phyloP scores from a whole-genome alignment of 2,888 invertebrate genomes.

The Cyclophora punctaria region DNA sequence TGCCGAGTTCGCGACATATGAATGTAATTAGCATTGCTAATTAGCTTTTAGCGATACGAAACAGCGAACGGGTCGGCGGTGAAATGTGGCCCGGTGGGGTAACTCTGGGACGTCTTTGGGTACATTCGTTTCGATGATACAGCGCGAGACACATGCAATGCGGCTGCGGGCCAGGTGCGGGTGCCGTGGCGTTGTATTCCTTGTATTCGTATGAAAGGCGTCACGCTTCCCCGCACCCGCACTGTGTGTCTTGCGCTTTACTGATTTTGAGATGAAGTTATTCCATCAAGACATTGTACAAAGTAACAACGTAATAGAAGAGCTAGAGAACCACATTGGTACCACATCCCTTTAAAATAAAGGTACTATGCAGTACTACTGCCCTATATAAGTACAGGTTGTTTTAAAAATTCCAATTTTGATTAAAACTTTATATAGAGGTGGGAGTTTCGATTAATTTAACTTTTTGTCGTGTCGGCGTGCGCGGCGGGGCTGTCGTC shows the following conservation, averaged over 20 bases:
- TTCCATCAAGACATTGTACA: too few species aligned
- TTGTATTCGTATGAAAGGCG: too few species aligned
- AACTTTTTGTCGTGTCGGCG: conserved; percentile 34
- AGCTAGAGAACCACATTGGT: background rate
- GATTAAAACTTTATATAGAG: conserved; percentile 45
- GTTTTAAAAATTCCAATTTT: conserved; percentile 36
- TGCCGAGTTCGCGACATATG: conserved; percentile 20
- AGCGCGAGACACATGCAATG: background rate
- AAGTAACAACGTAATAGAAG: background rate
- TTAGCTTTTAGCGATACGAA: conserved; percentile 30
- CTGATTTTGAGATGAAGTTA: too few species aligned
- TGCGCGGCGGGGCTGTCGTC: conserved; percentile 3
- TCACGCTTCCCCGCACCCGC: too few species aligned
- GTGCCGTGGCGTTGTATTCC: too few species aligned
- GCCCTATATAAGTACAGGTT: conserved; percentile 7
- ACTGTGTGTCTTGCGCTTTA: background rate
- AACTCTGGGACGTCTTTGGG: too few species aligned
- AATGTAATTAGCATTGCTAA: conserved; percentile 39
- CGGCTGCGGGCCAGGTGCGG: too few species aligned
- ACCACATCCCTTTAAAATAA: background rate
- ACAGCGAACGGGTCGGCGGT: too few species aligned
- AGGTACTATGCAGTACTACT: background rate
- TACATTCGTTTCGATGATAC: too few species aligned
- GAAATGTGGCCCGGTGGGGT: too few species aligned
- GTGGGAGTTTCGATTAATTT: conserved; percentile 40